Evolutionary conservation across 2,888 invertebrate genomes (phyloP).

Genomic region (Eupithecia insigniata): DNA sequence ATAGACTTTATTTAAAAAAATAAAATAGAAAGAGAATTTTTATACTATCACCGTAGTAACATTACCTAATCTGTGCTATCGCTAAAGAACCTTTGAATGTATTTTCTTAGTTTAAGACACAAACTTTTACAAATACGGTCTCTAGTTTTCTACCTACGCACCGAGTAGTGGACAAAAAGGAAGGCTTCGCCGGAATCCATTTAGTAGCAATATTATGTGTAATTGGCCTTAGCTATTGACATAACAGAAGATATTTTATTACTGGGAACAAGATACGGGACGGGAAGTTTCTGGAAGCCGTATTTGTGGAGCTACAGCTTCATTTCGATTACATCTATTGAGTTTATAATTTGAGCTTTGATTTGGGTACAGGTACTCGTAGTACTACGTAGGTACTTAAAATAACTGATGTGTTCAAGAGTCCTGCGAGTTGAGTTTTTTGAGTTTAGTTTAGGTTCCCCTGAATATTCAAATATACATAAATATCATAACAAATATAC

Average conservation of each 20-base stretch:
- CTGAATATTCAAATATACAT: too few species aligned
- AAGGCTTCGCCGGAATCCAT: slow-evolving; percentile 13
- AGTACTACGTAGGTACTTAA: background rate
- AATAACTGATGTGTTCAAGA: background rate
- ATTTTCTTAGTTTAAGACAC: too few species aligned
- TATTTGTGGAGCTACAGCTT: background rate
- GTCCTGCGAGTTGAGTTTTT: too few species aligned
- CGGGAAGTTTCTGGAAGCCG: background rate
- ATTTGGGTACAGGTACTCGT: background rate
- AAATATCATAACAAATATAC: too few species aligned
- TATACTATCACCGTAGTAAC: too few species aligned
- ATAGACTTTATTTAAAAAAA: too few species aligned
- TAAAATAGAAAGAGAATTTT: too few species aligned
- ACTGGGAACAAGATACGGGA: background rate
- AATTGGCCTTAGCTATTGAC: slow-evolving; percentile 14
- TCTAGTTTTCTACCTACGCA: background rate
- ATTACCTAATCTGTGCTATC: too few species aligned
- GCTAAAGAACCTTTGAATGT: background rate
- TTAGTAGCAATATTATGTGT: slow-evolving; percentile 16
- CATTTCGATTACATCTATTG: background rate
- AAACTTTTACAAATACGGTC: background rate
- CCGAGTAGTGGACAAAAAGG: slow-evolving; percentile 11
- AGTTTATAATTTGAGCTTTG: background rate
- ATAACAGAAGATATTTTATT: slow-evolving; percentile 5
- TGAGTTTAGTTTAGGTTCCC: too few species aligned